Evolutionary conservation across 92 coral and sea anemone species (phyloP), one percentile per base, ranked within the genome.

Genomic region (Hydrozoanthus gracilis): DNA sequence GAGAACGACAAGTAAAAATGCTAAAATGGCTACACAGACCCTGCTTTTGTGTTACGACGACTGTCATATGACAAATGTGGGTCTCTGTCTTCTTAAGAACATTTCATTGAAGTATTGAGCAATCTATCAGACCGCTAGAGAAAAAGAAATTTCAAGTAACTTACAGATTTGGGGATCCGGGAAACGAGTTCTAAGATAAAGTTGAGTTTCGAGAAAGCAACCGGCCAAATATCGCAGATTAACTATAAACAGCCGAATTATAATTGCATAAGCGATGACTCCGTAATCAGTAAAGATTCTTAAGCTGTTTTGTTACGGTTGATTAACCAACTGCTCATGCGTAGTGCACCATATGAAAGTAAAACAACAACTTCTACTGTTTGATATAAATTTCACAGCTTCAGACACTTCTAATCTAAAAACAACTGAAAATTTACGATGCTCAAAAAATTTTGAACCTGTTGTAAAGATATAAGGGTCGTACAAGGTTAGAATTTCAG

Each of bases 181-280:
- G 14, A 68, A 68, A 68, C 4, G 12, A 14, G 64, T n/a, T n/a
- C n/a, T n/a, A 58, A 58, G 14, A 58, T 27, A 35, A 68, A 68
- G 49, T 68, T 68, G 16, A 68, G 48, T 6, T 68, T 6, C 7
- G n/a, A 39, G 48, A 14, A 68, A 68, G 46, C 73, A 7, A 68
- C 27, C 39, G 14, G 47, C 46, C 44, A 8, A 35, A 76, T 51
- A 16, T 52, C 51, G 66, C 27, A 54, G 3, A 51, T 76, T 76
- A 16, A 49, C 27, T 54, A 52, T 76, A 46, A 35, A 76, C 18
- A 76, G 73, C 73, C 10, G 9, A 48, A 76, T 76, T 76, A 52
- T 54, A 48, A 76, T 52, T 51, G 82, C 82, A 76, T 76, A 76
- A 76, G 82, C 46, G 50, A 76, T 76, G 82, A 76, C 48, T 76